phyloP scores from a whole-genome alignment of 2,113 vertebrate genomes.

The Miniopterus natalensis region DNA sequence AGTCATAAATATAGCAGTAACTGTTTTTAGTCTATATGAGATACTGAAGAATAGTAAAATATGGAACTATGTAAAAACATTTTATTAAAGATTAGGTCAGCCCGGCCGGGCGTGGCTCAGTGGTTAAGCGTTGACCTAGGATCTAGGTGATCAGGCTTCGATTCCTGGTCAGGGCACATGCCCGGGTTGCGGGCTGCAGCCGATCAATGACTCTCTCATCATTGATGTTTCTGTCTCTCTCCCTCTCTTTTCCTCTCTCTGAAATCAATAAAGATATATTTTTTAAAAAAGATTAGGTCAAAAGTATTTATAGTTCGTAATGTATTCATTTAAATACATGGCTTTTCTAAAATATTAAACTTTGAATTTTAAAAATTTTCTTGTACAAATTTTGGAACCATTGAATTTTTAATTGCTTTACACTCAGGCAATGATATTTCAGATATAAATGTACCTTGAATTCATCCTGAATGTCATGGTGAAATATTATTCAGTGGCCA shows the following conservation, averaged over 20 bases:
- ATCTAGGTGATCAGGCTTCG: no score
- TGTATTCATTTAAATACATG: neutral
- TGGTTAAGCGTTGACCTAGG: no score
- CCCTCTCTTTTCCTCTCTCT: no score
- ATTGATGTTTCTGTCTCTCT: no score
- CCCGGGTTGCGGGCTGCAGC: no score
- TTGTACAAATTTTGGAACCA: neutral
- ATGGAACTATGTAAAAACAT: neutral
- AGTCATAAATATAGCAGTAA: neutral
- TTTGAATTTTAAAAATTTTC: neutral
- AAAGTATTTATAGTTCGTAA: neutral
- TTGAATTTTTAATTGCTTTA: neutral
- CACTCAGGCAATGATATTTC: neutral
- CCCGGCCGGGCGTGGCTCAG: no score
- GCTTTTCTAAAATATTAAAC: constrained; percentile 50
- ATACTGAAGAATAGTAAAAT: neutral
- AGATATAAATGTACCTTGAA: neutral
- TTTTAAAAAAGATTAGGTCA: neutral
- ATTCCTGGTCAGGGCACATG: no score
- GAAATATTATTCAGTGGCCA: neutral
- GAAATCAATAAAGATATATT: no score
- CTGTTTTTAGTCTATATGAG: neutral
- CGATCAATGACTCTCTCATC: no score
- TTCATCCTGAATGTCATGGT: neutral
- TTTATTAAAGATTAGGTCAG: neutral